Conservation (phyloP, 2,113 vertebrate species). For the Turdus rufiventris region DNA sequence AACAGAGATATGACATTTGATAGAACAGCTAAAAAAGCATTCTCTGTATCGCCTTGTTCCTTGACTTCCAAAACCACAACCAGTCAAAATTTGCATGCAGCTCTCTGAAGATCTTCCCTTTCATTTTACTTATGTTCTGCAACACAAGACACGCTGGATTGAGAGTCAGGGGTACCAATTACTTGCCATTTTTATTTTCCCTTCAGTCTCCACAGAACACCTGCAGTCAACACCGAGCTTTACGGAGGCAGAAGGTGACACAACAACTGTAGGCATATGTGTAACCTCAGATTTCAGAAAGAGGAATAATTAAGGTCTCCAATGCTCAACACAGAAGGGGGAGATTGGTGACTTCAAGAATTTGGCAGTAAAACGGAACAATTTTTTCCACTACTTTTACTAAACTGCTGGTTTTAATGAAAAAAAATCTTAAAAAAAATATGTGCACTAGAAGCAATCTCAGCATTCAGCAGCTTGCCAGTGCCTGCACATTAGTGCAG, state of each 20-base stretch:
- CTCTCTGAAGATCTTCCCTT: conserved; percentile 37
- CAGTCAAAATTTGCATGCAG: conserved; percentile 22
- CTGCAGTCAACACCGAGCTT: background rate
- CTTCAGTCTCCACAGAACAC: background rate
- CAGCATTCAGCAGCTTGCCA: background rate
- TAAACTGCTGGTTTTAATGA: background rate
- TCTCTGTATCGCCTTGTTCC: conserved; percentile 7
- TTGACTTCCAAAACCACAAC: conserved; percentile 23
- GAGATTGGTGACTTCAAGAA: background rate
- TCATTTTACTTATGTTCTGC: background rate
- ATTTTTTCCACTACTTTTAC: background rate
- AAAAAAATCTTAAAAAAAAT: background rate
- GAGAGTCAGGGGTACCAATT: background rate
- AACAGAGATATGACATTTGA: conserved; percentile 35
- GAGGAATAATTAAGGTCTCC: background rate
- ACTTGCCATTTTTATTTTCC: background rate
- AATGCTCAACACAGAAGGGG: background rate
- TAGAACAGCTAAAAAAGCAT: conserved; percentile 13
- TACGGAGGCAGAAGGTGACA: background rate
- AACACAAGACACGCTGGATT: background rate
- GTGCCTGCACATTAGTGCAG: background rate
- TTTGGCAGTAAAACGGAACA: background rate
- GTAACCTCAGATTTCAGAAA: background rate
- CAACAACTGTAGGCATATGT: background rate
- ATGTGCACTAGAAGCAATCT: background rate